Base-by-base conservation (phyloP, 2,888 invertebrate species). In the Clivina fossor region DNA sequence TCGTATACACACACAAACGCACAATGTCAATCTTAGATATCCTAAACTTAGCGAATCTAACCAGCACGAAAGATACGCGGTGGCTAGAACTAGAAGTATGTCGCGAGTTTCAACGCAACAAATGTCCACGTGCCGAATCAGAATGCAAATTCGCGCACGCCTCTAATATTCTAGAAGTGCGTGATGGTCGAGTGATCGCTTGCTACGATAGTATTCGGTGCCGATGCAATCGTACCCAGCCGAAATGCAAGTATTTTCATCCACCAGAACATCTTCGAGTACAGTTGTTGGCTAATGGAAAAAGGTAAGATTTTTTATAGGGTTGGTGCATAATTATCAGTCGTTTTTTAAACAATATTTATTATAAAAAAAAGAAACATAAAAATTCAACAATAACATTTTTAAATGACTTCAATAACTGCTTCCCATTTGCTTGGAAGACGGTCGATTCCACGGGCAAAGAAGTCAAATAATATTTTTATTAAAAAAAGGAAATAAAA, bases 131-230 rank as follows among this genome's bases (percentile, higher is more conserved):
- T 28, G 19, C 28, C 4, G 49, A 49, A 13, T n/a, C 32, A 8
- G 49, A 49, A 15, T 49, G 49, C n/a, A 38, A 38, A 13, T 49
- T 40, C 28, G 18, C 38, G 9, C 49, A 49, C 11, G 38, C 28
- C 8, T 20, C 38, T 7, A 11, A 26, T 11, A 24, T 38, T 26
- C 19, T 46, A 5, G 18, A 28, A 18, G 16, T 49, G 7, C 20
- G 26, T 5, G 40, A 49, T 19, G 49, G 49, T 4, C 26, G 40
- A 9, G 40, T 49, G 2, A 49, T 30, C 3, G 49, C 49, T 8
- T 49, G 49, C 20, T 49, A 49, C 8, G 49, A 49, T 38, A 38
- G 37, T 13, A 38, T 49, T 8, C 26, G 40, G n/a, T 26, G 49
- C 5, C 24, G 49, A 5, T 49, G 49, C 28, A 22, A 38, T 7